Conservation (phyloP, 2,797 vertebrate species). For the Takifugu ocellatus region DNA sequence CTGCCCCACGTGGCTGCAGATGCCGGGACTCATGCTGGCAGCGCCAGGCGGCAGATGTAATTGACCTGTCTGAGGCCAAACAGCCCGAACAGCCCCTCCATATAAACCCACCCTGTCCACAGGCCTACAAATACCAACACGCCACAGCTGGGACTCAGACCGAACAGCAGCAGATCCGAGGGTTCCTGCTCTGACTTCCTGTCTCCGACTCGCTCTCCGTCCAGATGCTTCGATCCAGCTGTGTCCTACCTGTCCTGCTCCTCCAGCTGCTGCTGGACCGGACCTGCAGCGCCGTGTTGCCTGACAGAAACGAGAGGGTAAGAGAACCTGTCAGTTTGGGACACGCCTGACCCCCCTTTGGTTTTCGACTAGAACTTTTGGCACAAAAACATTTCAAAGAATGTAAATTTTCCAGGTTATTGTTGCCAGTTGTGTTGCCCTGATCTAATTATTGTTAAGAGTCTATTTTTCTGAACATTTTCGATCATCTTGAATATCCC, state of each 20-base stretch:
- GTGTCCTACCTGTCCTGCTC: slow-evolving; percentile 61
- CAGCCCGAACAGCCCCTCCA: slow-evolving; percentile 63
- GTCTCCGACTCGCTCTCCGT: neutral
- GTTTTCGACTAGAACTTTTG: too few relatives aligned
- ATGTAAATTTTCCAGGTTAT: too few relatives aligned
- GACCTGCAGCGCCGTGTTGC: slow-evolving; percentile 55
- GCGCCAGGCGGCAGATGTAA: slow-evolving; percentile 35
- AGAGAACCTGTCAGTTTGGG: slow-evolving; percentile 5
- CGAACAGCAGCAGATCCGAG: slow-evolving; percentile 18
- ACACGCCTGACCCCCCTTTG: too few relatives aligned
- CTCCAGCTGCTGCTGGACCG: slow-evolving; percentile 66
- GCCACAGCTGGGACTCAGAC: slow-evolving; percentile 31
- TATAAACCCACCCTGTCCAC: slow-evolving; percentile 78
- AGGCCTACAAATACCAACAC: slow-evolving; percentile 71
- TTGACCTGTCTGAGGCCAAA: neutral
- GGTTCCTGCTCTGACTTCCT: slow-evolving; percentile 8
- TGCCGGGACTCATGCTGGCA: slow-evolving; percentile 30
- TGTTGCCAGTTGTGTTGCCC: too few relatives aligned
- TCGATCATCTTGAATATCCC: too few relatives aligned
- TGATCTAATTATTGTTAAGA: too few relatives aligned
- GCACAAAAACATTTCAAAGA: too few relatives aligned
- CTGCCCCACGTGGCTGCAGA: slow-evolving; percentile 14
- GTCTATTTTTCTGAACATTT: too few relatives aligned
- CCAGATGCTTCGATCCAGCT: slow-evolving; percentile 71
- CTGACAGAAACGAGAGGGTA: slow-evolving; percentile 61